phyloP scores from a whole-genome alignment of 1,140 invertebrate genomes.

The Drosophila sucinea region DNA sequence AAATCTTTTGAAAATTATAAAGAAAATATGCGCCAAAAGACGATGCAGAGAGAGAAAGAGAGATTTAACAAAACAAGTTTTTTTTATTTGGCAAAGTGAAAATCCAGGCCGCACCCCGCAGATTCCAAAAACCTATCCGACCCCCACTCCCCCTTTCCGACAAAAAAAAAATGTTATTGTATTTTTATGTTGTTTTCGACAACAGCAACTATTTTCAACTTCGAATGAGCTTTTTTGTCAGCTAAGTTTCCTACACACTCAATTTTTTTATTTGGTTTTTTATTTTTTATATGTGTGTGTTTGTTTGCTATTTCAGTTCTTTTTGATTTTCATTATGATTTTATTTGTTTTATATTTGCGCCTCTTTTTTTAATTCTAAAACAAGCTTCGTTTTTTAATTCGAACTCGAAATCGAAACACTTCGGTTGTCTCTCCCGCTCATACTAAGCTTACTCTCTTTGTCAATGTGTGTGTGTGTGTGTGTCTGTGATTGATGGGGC shows the following conservation, averaged over 20 bases:
- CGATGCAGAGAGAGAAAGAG: neutral
- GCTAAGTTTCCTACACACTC: neutral
- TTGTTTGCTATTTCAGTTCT: conserved; percentile 8
- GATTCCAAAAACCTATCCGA: neutral
- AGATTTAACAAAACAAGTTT: conserved; percentile 1
- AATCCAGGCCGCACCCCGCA: conserved; percentile 4
- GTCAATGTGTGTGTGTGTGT: neutral
- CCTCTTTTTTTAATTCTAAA: conserved; percentile 8
- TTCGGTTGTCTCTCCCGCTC: neutral
- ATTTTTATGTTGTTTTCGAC: neutral
- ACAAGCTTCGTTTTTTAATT: conserved; percentile 17
- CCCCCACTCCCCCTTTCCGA: neutral
- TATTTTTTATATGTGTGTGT: conserved; percentile 4
- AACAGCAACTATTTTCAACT: neutral
- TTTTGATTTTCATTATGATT: conserved; percentile 13
- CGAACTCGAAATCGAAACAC: conserved; percentile 11
- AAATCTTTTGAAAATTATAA: conserved; percentile 1
- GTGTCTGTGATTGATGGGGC: conserved; percentile 19
- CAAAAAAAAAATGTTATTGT: neutral
- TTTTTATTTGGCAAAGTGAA: conserved; percentile 12
- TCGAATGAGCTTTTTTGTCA: neutral
- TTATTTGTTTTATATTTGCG: conserved; percentile 7
- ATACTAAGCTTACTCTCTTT: neutral
- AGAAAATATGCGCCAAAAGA: conserved; percentile 9
- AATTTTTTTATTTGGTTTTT: neutral